phyloP scores from a whole-genome alignment of 2,888 invertebrate species.

The Drosophila maculinotata region DNA sequence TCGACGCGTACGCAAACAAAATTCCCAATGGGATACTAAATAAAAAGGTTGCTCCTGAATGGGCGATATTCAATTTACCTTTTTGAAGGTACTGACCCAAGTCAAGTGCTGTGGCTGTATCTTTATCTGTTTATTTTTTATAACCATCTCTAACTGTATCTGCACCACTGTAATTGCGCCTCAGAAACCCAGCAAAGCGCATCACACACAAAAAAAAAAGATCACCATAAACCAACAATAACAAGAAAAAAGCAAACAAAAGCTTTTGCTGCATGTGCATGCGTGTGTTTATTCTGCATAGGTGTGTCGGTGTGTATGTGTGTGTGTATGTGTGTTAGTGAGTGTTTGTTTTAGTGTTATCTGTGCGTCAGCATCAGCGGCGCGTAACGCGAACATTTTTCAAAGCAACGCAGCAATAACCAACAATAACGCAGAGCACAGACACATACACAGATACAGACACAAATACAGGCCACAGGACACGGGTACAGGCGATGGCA shows the following conservation, averaged over 20 bases:
- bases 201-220: background rate
- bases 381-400: slow-evolving; percentile 68
- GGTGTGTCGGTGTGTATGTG: slow-evolving; percentile 19
- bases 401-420: slow-evolving; percentile 53
- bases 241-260: slow-evolving; percentile 25
- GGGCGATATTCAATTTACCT: slow-evolving; percentile 56
- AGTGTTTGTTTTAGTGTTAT: slow-evolving; percentile 61
- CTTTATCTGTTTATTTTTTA: background rate
- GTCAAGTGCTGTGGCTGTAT: slow-evolving; percentile 8
- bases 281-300: slow-evolving; percentile 30
- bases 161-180: slow-evolving; percentile 35
- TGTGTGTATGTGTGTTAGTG: slow-evolving; percentile 9
- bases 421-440: slow-evolving; percentile 33
- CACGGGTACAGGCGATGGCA: slow-evolving; percentile 2
- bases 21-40: slow-evolving; percentile 32
- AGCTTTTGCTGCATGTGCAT: slow-evolving; percentile 46
- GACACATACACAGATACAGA: slow-evolving; percentile 14
- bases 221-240: slow-evolving; percentile 22
- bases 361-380: slow-evolving; percentile 69
- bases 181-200: slow-evolving; percentile 1
- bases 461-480: too few relatives aligned
- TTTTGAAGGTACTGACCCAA: slow-evolving; percentile 34
- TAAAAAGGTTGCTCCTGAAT: slow-evolving; percentile 40
- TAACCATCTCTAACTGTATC: slow-evolving; percentile 2
- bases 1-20: slow-evolving; percentile 13